Conservation (phyloP, 2,888 invertebrate genomes). For the Agrypnus murinus region DNA sequence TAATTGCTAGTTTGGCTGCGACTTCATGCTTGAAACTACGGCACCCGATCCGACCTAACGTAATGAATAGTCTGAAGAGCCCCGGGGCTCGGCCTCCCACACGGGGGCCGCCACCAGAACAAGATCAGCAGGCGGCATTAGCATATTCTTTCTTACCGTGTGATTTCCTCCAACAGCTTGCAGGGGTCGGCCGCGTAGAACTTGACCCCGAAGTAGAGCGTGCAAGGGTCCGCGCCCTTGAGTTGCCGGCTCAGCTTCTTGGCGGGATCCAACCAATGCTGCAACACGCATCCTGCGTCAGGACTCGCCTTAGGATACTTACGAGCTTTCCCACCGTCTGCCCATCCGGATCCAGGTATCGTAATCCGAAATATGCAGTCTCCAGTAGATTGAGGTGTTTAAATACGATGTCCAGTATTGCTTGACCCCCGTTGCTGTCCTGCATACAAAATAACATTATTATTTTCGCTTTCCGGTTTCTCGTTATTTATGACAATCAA, state of each 20-base stretch:
- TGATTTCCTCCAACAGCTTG: constrained; percentile 96
- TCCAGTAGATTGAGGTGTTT: constrained; percentile 94
- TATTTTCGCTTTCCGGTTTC: constrained; percentile 2
- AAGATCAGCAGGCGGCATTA: constrained; percentile 52
- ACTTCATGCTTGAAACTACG: constrained; percentile 49
- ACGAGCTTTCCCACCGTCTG: constrained; percentile 85
- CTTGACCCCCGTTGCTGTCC: constrained; percentile 93
- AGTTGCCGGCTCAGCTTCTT: constrained; percentile 92
- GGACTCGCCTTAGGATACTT: constrained; percentile 33
- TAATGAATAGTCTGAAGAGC: constrained; percentile 56
- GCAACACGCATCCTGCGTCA: constrained; percentile 62
- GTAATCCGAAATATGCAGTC: constrained; percentile 96
- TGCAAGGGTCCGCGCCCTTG: constrained; percentile 80
- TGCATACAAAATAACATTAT: constrained; percentile 73
- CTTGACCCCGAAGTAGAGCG: constrained; percentile 96
- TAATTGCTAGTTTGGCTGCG: constrained; percentile 61
- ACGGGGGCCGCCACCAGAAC: constrained; percentile 53
- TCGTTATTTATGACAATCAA: not conserved
- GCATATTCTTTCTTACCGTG: constrained; percentile 78
- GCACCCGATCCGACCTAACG: constrained; percentile 48
- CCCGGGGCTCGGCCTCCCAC: constrained; percentile 55
- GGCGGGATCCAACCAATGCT: constrained; percentile 97
- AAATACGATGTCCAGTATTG: constrained; percentile 92
- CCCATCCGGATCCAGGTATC: constrained; percentile 93
- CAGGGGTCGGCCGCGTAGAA: constrained; percentile 98